These are phyloP conservation scores for Ictidomys tridecemlineatus DNA, from an alignment of 2,113 vertebrate genomes.

Conservation along the genomic window DNA sequence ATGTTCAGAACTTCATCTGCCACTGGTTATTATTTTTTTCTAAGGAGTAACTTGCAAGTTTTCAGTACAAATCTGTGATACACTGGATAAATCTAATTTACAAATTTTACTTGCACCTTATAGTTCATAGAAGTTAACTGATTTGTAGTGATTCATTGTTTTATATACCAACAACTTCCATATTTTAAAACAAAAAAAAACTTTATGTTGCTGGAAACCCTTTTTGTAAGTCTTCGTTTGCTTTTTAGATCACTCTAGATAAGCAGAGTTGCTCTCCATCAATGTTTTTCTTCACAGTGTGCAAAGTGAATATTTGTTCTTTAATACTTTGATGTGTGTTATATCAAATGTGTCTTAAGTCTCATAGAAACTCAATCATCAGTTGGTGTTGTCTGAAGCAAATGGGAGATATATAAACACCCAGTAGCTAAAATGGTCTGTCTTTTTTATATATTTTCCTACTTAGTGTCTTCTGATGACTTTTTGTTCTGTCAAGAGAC, in stretches of 20 bases:
- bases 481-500: constrained; percentile 60
- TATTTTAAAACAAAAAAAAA: constrained; percentile 74
- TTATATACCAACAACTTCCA: constrained; percentile 86
- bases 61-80: constrained; percentile 90
- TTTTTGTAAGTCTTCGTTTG: constrained; percentile 73
- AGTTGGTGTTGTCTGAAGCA: constrained; percentile 67
- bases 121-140: constrained; percentile 84
- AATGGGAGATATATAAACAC: constrained; percentile 69
- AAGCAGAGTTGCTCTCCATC: constrained; percentile 60
- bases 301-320: constrained; percentile 72
- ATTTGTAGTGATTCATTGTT: constrained; percentile 86
- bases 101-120: constrained; percentile 86
- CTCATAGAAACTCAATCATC: constrained; percentile 42
- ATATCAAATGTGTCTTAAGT: constrained; percentile 71
- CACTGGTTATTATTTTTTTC: constrained; percentile 88
- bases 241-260: constrained; percentile 60
- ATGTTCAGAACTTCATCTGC: constrained; percentile 88
- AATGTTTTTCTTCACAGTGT: constrained; percentile 73
- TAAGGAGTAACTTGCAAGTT: constrained; percentile 90
- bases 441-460: constrained; percentile 73
- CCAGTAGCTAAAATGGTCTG: constrained; percentile 69
- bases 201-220: constrained; percentile 77
- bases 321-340: constrained; percentile 48
- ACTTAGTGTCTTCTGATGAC: constrained; percentile 58
- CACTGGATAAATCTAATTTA: constrained; percentile 90